Conservation (phyloP, 2,797 vertebrate species). For the Halcyon leucocephala region DNA sequence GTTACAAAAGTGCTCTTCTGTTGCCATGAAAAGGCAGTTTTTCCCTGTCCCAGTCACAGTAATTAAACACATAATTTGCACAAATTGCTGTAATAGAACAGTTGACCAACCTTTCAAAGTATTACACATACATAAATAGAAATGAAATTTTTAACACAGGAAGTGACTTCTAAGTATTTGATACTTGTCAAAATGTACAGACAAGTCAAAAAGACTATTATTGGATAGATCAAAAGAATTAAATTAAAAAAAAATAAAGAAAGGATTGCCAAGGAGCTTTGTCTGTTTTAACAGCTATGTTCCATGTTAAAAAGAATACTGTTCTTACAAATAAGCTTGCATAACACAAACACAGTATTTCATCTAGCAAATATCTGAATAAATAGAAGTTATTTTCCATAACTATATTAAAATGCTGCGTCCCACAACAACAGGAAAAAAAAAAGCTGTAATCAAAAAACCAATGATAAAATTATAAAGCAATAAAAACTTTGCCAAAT, state of each 20-base stretch:
- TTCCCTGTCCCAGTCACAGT: neutral
- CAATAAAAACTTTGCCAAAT: neutral
- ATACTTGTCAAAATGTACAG: neutral
- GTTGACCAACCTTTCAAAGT: neutral
- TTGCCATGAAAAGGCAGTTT: neutral
- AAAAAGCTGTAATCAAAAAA: neutral
- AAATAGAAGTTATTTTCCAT: neutral
- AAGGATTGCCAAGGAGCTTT: neutral
- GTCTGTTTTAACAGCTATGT: neutral
- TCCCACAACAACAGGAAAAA: neutral
- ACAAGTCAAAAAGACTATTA: neutral
- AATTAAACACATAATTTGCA: neutral
- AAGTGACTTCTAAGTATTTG: neutral
- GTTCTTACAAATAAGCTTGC: neutral
- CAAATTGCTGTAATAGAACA: neutral
- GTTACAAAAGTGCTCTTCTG: neutral
- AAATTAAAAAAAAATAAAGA: neutral
- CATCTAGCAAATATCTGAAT: neutral
- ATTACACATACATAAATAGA: neutral
- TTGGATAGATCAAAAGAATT: neutral
- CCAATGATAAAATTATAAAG: neutral
- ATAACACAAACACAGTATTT: neutral
- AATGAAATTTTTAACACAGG: neutral
- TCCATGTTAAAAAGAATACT: neutral
- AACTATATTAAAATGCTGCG: neutral